A percentile compares a stretch with the other conserved stretches of the same genome.
These are phyloP conservation scores for Drosophila quadrilineata DNA, from an alignment of 1,140 invertebrate genomes.

Conservation along the genomic window DNA sequence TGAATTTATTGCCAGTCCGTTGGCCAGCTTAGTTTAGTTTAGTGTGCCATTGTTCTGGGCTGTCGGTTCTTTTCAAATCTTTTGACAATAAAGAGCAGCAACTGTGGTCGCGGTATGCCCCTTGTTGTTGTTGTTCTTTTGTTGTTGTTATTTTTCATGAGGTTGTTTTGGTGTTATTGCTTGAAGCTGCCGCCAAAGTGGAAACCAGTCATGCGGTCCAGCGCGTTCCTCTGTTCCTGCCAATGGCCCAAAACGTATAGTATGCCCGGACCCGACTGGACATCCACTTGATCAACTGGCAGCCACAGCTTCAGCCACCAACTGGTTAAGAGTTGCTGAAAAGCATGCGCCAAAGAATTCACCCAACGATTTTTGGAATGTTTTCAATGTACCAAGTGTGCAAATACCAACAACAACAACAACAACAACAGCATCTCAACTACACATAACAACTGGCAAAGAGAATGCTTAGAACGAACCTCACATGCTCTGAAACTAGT, in stretches of 20 bases:
- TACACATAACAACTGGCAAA: no score
- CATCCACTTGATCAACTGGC: slow-evolving; percentile 54
- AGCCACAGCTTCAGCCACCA: slow-evolving; percentile 34
- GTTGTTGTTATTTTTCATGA: slow-evolving; percentile 8
- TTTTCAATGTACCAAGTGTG: slow-evolving; percentile 68
- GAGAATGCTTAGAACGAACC: not conserved
- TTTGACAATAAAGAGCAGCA: slow-evolving; percentile 64
- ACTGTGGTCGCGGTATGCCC: slow-evolving; percentile 43
- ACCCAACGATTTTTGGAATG: slow-evolving; percentile 71
- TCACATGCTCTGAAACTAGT: not conserved
- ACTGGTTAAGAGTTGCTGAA: slow-evolving; percentile 54
- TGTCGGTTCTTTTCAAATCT: slow-evolving; percentile 59
- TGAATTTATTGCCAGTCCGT: slow-evolving; percentile 56
- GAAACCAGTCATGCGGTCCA: slow-evolving; percentile 50
- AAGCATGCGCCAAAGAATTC: slow-evolving; percentile 78
- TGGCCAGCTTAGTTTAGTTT: slow-evolving; percentile 60
- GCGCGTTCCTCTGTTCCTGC: slow-evolving; percentile 35
- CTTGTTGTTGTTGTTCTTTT: slow-evolving; percentile 13
- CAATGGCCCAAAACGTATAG: slow-evolving; percentile 43
- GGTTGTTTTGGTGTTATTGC: no score
- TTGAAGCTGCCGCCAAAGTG: slow-evolving; percentile 51
- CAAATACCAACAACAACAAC: slow-evolving; percentile 54
- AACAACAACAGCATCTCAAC: no score
- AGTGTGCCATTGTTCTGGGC: slow-evolving; percentile 69
- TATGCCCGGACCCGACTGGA: slow-evolving; percentile 27